Base-by-base conservation (phyloP, 2,888 invertebrate genomes). In the Gastracanthus pulcherrimus region DNA sequence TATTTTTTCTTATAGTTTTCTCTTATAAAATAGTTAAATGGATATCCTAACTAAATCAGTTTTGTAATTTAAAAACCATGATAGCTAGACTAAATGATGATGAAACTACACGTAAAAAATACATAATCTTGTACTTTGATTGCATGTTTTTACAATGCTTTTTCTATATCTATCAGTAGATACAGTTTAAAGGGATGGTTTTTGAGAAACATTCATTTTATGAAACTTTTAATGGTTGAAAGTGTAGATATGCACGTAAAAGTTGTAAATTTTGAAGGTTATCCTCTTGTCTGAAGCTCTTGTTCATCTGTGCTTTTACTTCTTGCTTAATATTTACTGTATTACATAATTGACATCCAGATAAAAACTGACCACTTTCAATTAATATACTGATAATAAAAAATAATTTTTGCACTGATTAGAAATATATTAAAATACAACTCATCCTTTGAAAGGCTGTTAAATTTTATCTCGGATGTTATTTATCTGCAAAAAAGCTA, bases 71-170 rank as follows among this genome's bases (percentile, higher is more conserved):
- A 48, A 48, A 19, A 13, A 48, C 16, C 11, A 11, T 9, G 51
- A 7, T 9, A 11, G 2, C 23, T 19, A 51, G 9, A 23, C 3
- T 51, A 51, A 23, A 51, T 26, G 16, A 31, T 1, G n/a, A 19
- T 31, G 16, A 23, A 3, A 58, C 13, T 9, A 55, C 7, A 23
- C n/a, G 2, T 26, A 36, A 38, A 71, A 71, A 45, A 70, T 58
- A 29, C n/a, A 36, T 66, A 48, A 26, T 26, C n/a, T 0, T 45
- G 45, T 55, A 55, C 11, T 19, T 66, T 48, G 38, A 31, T 48
- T 70, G 80, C 80, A 80, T 80, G 80, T 23, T 19, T 62, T 36
- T 62, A 41, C 0, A 55, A 58, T 62, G 75, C 80, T 76, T 80
- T 36, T 36, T 60, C 16, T n/a, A 60, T 31, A 66, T 48, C 29